A percentile compares a stretch with the other conserved stretches of the same genome.
These are phyloP conservation scores for Nibea albiflora DNA, from an alignment of 2,113 vertebrate species.

Conservation along the genomic window DNA sequence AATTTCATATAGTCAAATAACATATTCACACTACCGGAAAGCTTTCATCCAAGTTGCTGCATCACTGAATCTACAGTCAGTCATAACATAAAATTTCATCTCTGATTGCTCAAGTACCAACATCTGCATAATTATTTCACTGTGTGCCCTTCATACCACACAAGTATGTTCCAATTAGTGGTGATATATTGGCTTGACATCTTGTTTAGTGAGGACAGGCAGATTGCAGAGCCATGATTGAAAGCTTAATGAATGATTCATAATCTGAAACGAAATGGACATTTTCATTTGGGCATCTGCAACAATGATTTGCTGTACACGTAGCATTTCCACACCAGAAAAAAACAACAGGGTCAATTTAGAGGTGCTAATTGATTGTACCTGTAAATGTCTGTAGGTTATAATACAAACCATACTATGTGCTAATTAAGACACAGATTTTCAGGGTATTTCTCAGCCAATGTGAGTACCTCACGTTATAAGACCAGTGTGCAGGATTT, in stretches of 20 bases:
- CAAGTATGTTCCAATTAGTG: conserved; percentile 66
- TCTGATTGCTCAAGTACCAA: conserved; percentile 56
- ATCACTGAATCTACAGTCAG: conserved; percentile 5
- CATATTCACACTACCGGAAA: conserved; percentile 6
- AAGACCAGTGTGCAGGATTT: background rate
- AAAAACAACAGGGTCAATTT: background rate
- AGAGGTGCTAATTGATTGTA: conserved; percentile 4
- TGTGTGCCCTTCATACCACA: conserved; percentile 48
- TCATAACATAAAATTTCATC: conserved; percentile 25
- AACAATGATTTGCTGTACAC: conserved; percentile 35
- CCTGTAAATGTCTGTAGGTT: conserved; percentile 11
- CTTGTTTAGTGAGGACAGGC: conserved; percentile 53
- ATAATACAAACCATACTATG: background rate
- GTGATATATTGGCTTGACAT: conserved; percentile 67
- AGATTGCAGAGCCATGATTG: conserved; percentile 61
- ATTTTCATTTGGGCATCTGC: conserved; percentile 54
- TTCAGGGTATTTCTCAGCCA: background rate
- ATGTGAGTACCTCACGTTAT: background rate
- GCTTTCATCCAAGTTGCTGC: background rate
- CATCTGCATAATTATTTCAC: conserved; percentile 61
- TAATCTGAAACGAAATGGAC: conserved; percentile 61
- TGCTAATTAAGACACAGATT: background rate
- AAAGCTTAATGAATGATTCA: conserved; percentile 70
- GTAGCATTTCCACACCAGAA: background rate
- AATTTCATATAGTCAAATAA: background rate